These are phyloP conservation scores for Pseudomugil gertrudae DNA, from an alignment of 2,797 vertebrate genomes.

Conservation along the genomic window DNA sequence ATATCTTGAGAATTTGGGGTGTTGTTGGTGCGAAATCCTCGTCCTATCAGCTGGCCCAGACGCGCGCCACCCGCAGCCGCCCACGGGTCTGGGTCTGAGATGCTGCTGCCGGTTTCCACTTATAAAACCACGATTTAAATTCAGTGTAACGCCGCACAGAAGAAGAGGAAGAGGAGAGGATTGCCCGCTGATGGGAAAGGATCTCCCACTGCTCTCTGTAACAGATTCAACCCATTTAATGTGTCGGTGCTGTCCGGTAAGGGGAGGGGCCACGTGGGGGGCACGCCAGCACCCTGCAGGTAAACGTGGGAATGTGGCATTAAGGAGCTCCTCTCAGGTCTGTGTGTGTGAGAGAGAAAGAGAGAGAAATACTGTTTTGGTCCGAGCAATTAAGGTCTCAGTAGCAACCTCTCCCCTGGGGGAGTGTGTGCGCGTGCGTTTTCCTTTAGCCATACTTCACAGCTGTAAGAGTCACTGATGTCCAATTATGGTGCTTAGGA, in stretches of 20 bases:
- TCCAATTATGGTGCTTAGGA: conserved; percentile 71
- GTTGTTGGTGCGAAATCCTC: conserved; percentile 44
- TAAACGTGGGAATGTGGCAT: conserved; percentile 38
- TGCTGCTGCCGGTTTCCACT: conserved; percentile 32
- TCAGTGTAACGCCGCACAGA: conserved; percentile 30
- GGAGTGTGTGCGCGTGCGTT: conserved; percentile 12
- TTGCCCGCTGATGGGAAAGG: conserved; percentile 31
- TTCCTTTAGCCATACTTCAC: conserved; percentile 54
- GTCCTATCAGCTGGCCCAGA: conserved; percentile 67
- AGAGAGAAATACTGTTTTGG: too few relatives aligned
- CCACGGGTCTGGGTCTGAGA: conserved; percentile 75
- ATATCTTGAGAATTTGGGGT: conserved; percentile 48
- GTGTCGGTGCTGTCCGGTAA: conserved; percentile 44
- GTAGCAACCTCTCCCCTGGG: conserved; percentile 26
- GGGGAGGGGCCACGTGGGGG: conserved; percentile 64
- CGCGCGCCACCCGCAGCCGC: conserved; percentile 72
- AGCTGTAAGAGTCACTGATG: conserved; percentile 57
- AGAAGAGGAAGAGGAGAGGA: conserved; percentile 2
- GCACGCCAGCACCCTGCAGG: conserved; percentile 46
- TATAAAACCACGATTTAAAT: conserved; percentile 36
- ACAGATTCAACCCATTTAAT: conserved; percentile 63
- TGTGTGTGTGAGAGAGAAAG: background rate
- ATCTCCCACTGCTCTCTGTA: conserved; percentile 56
- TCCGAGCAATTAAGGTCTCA: conserved; percentile 63
- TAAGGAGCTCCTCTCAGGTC: conserved; percentile 48